phyloP scores from a whole-genome alignment of 2,113 vertebrate species.

The Perccottus glenii region DNA sequence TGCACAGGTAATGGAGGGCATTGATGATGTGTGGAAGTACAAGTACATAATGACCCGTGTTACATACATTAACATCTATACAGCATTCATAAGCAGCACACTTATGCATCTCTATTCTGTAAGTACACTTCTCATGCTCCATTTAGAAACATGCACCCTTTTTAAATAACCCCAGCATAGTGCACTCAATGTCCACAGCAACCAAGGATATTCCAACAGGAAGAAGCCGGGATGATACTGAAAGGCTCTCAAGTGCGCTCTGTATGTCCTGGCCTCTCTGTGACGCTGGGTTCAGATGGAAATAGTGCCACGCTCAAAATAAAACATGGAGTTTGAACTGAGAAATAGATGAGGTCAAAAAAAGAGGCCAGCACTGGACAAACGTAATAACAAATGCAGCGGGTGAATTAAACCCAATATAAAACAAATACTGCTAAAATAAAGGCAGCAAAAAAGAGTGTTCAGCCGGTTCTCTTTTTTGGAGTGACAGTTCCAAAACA shows the following conservation, averaged over 20 bases:
- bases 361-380: not conserved
- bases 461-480: too few species aligned
- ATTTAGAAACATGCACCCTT: conserved; percentile 77
- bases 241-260: conserved; percentile 7
- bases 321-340: not conserved
- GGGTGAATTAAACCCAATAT: too few species aligned
- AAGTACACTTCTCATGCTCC: conserved; percentile 51
- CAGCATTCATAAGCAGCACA: not conserved
- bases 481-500: too few species aligned
- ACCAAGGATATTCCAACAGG: not conserved
- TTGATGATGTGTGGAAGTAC: not conserved
- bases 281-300: conserved; percentile 14
- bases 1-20: not conserved
- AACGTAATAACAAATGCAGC: not conserved
- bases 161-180: conserved; percentile 41
- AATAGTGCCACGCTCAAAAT: not conserved
- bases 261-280: not conserved
- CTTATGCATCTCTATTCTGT: not conserved
- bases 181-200: conserved; percentile 49
- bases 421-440: too few species aligned
- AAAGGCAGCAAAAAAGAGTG: too few species aligned
- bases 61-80: not conserved
- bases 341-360: not conserved
- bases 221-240: not conserved
- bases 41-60: not conserved